These are phyloP conservation scores for Neoaliturus tenellus DNA, from an alignment of 2,888 invertebrate species.

Conservation along the genomic window DNA sequence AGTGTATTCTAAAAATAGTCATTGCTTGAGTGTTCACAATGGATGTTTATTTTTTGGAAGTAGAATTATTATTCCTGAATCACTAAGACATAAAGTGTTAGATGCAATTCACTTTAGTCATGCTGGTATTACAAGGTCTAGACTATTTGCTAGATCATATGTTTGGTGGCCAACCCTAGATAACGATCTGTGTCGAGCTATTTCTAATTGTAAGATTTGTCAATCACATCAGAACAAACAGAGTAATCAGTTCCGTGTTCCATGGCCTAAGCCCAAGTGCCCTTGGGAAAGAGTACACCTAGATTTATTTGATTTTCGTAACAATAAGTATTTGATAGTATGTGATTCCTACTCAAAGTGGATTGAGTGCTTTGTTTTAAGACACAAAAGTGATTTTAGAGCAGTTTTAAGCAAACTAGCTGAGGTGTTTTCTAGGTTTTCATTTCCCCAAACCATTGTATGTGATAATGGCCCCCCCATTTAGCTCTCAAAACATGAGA, in stretches of 20 bases:
- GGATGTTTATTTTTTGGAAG: conserved; percentile 31
- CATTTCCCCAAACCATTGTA: background rate
- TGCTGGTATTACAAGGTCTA: background rate
- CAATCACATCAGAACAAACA: background rate
- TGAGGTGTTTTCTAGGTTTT: conserved; percentile 34
- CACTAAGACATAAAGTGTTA: background rate
- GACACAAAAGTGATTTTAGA: conserved; percentile 11
- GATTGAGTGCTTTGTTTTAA: background rate
- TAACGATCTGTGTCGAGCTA: background rate
- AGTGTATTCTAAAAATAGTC: background rate
- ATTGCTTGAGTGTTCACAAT: background rate
- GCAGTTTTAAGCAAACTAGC: background rate
- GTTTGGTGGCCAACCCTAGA: background rate
- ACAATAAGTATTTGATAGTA: background rate
- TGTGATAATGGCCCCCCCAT: conserved; percentile 13
- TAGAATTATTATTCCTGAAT: background rate
- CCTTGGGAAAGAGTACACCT: conserved; percentile 14
- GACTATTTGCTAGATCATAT: conserved; percentile 5
- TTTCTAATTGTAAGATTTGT: background rate
- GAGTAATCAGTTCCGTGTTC: background rate
- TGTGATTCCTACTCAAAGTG: background rate
- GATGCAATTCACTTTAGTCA: conserved; percentile 22
- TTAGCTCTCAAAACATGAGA: background rate
- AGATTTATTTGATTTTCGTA: background rate
- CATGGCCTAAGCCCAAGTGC: too few relatives aligned